These are phyloP conservation scores for Heliocidaris tuberculata DNA, from an alignment of 35 echinoderm and acorn worm genomes.

Conservation along the genomic window DNA sequence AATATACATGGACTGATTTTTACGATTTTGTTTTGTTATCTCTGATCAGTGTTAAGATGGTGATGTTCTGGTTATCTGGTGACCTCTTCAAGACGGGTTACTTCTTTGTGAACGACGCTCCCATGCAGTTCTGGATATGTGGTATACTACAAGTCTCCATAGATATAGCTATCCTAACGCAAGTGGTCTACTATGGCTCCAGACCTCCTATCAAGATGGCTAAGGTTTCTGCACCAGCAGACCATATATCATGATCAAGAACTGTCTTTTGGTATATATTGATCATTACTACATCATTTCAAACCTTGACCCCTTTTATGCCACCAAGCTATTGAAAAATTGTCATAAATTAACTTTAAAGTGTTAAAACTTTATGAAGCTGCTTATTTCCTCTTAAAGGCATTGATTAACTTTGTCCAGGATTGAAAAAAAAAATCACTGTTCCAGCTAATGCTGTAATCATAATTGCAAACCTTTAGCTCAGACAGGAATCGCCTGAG, in stretches of 20 bases:
- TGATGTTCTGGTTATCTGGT: slow-evolving; percentile 90
- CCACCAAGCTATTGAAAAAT: not conserved
- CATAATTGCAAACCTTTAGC: too few species aligned
- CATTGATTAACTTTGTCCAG: too few species aligned
- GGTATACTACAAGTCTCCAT: slow-evolving; percentile 88
- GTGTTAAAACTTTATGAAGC: too few species aligned
- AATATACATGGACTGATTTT: not conserved
- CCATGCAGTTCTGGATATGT: slow-evolving; percentile 86
- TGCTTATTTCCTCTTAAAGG: too few species aligned
- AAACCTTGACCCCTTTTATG: not conserved
- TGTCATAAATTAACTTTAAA: not conserved
- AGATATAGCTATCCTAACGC: slow-evolving; percentile 79
- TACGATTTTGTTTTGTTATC: slow-evolving; percentile 44
- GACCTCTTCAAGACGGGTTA: slow-evolving; percentile 96
- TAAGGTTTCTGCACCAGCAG: slow-evolving; percentile 54
- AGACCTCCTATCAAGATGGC: slow-evolving; percentile 52
- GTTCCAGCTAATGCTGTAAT: too few species aligned
- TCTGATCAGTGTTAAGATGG: slow-evolving; percentile 85
- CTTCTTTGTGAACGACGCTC: slow-evolving; percentile 83
- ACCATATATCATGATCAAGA: slow-evolving; percentile 78
- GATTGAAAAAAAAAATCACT: too few species aligned
- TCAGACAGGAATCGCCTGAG: too few species aligned
- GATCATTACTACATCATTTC: too few species aligned
- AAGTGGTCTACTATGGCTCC: slow-evolving; percentile 79
- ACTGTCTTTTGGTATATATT: not conserved